Evolutionary conservation across 2,888 invertebrate genomes (phyloP).

Genomic region (Podotricha telesiphe): DNA sequence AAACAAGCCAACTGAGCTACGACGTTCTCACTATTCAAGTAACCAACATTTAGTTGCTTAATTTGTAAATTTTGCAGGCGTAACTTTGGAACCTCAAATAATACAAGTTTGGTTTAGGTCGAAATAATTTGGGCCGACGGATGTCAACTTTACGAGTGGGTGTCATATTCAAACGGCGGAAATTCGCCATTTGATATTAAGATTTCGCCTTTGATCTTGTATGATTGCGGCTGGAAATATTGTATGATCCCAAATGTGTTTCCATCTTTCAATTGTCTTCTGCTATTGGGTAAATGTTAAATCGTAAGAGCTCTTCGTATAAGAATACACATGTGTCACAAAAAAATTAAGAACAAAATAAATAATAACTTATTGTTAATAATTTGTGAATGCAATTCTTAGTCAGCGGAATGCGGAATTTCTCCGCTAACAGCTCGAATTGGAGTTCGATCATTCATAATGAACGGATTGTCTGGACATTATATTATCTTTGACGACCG

Average conservation of each 20-base stretch:
- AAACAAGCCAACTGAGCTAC: too few species aligned
- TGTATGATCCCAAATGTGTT: background rate
- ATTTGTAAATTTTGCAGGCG: background rate
- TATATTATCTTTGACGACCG: too few species aligned
- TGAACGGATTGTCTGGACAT: too few species aligned
- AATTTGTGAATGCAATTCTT: too few species aligned
- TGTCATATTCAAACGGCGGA: slow-evolving; percentile 24
- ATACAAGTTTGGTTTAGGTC: background rate
- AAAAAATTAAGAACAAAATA: too few species aligned
- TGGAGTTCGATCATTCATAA: too few species aligned
- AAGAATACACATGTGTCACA: background rate
- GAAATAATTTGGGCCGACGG: slow-evolving; percentile 16
- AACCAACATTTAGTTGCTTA: background rate
- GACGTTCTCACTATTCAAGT: too few species aligned
- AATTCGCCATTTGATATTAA: slow-evolving; percentile 21
- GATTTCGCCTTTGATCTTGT: slow-evolving; percentile 21
- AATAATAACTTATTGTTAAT: too few species aligned
- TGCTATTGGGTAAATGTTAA: slow-evolving; percentile 1
- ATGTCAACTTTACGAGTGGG: slow-evolving; percentile 20
- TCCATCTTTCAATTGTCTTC: background rate
- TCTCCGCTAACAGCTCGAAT: too few species aligned
- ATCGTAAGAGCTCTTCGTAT: background rate
- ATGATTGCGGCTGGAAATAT: slow-evolving; percentile 6
- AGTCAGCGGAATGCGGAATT: too few species aligned
- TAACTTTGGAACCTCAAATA: background rate